Conservation (phyloP, 2,797 vertebrate genomes). For the Tamandua tetradactyla region DNA sequence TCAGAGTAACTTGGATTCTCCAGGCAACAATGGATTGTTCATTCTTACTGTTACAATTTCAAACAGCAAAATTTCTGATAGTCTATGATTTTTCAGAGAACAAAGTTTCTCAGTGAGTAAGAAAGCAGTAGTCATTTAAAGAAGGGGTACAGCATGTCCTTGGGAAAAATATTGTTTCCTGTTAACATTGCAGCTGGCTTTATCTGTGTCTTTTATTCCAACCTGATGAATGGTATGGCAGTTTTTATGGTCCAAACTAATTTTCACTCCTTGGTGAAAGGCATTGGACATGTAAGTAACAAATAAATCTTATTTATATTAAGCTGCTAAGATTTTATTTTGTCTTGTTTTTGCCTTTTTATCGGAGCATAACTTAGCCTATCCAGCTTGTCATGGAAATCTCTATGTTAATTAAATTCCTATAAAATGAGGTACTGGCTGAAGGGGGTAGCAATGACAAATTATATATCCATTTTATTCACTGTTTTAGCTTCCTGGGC, state of each 20-base stretch:
- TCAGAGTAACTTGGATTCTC: neutral
- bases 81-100: slow-evolving; percentile 37
- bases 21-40: neutral
- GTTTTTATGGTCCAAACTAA: neutral
- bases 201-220: slow-evolving; percentile 15
- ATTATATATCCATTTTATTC: neutral
- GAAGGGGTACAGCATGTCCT: neutral
- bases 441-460: neutral
- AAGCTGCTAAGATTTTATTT: neutral
- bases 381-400: neutral
- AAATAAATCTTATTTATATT: neutral
- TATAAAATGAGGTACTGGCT: slow-evolving; percentile 16
- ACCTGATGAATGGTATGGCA: neutral
- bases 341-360: neutral
- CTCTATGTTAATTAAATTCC: slow-evolving; percentile 52
- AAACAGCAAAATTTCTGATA: slow-evolving; percentile 6
- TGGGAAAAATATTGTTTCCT: slow-evolving; percentile 40
- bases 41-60: slow-evolving; percentile 29
- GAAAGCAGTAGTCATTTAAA: neutral
- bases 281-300: neutral
- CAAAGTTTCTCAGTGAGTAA: neutral
- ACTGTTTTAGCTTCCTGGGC: too few species aligned
- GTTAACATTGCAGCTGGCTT: slow-evolving; percentile 37
- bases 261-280: slow-evolving; percentile 37
- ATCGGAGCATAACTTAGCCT: neutral